Evolutionary conservation across 2,888 invertebrate genomes (phyloP).

Genomic region (Ophioninae sp.): DNA sequence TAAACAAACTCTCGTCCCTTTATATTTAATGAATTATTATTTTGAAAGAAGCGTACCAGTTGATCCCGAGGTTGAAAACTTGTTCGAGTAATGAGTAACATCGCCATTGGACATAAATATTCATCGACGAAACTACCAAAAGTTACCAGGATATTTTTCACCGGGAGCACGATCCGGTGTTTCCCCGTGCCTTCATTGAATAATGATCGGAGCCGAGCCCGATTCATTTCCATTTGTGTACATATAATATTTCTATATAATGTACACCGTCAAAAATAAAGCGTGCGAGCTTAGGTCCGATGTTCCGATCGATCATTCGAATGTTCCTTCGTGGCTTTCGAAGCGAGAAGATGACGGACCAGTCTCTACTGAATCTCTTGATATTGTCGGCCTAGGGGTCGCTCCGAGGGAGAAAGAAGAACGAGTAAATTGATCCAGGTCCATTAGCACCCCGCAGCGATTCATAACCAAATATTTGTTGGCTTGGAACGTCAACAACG

Average conservation of each 20-base stretch:
- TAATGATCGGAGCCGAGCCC: conserved; percentile 15
- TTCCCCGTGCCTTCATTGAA: not conserved
- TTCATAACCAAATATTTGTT: conserved; percentile 69
- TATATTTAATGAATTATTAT: too few species aligned
- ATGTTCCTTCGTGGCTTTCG: conserved; percentile 17
- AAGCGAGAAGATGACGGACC: conserved; percentile 58
- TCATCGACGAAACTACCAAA: conserved; percentile 9
- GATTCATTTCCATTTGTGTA: conserved; percentile 24
- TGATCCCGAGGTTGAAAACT: not conserved
- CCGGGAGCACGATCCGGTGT: not conserved
- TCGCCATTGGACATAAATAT: not conserved
- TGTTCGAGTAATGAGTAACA: not conserved
- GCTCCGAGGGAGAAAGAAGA: not conserved
- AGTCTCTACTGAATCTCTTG: conserved; percentile 33
- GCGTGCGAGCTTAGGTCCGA: conserved; percentile 4
- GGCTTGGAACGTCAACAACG: conserved; percentile 50
- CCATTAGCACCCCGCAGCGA: conserved; percentile 69
- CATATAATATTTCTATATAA: conserved; percentile 40
- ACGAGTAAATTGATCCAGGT: conserved; percentile 48
- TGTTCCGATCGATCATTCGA: conserved; percentile 55
- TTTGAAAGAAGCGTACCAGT: not conserved
- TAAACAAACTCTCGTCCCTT: not conserved
- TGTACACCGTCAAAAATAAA: conserved; percentile 29
- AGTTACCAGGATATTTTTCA: not conserved
- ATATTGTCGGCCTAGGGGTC: not conserved